Evolutionary conservation across 1,140 invertebrate species (phyloP).

Genomic region (Sycophaga agraensis): DNA sequence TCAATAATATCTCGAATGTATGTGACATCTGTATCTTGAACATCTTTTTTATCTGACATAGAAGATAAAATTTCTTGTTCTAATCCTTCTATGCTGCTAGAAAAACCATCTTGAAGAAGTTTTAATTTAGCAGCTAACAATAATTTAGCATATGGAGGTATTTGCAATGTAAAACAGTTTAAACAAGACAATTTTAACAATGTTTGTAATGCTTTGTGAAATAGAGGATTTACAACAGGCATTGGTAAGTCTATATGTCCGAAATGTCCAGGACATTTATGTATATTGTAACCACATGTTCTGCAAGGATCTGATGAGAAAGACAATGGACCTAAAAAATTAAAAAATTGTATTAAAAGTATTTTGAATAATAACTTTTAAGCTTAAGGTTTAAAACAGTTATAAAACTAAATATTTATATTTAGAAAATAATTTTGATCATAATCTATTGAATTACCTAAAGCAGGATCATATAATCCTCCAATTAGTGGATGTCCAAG

Average conservation of each 20-base stretch:
- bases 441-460: conserved; percentile 61
- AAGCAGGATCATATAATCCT: conserved; percentile 82
- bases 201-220: conserved; percentile 72
- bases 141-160: conserved; percentile 66
- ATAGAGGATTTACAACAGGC: conserved; percentile 89
- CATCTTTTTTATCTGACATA: neutral
- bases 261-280: conserved; percentile 88
- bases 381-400: conserved; percentile 2
- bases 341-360: neutral
- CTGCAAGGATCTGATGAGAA: conserved; percentile 71
- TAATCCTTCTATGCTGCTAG: conserved; percentile 70
- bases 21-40: conserved; percentile 29
- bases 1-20: conserved; percentile 40
- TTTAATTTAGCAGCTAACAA: conserved; percentile 74
- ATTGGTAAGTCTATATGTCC: conserved; percentile 93
- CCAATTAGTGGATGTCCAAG: conserved; percentile 79
- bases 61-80: conserved; percentile 53
- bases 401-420: neutral
- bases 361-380: neutral
- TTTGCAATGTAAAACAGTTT: conserved; percentile 70
- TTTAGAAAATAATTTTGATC: neutral
- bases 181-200: conserved; percentile 72
- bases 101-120: conserved; percentile 73
- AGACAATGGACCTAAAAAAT: conserved; percentile 61
- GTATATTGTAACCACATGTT: conserved; percentile 75